These are phyloP conservation scores for Platyrinchus mystaceus DNA, from an alignment of 2,797 vertebrate species.

Conservation along the genomic window DNA sequence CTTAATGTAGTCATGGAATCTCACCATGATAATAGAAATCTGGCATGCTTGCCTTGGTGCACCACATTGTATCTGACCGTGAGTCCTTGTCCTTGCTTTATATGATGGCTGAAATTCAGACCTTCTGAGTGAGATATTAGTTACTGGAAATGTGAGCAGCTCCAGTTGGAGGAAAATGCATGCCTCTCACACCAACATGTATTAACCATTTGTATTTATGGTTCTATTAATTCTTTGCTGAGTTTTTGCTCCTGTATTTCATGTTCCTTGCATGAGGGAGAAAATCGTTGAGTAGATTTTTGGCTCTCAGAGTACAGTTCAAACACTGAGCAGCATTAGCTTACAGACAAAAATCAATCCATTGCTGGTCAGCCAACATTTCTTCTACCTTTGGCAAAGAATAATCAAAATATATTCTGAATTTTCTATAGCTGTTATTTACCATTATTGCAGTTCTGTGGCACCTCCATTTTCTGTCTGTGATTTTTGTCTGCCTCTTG, in stretches of 20 bases:
- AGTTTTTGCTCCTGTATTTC: neutral
- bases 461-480: neutral
- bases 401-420: neutral
- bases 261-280: neutral
- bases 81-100: constrained; percentile 25
- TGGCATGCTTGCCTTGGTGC: constrained; percentile 18
- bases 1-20: constrained; percentile 27
- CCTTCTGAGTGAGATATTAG: neutral
- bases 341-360: constrained; percentile 12
- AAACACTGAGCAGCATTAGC: neutral
- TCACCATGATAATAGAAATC: constrained; percentile 28
- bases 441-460: neutral
- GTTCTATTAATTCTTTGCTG: neutral
- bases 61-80: neutral
- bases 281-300: neutral
- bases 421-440: neutral
- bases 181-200: neutral
- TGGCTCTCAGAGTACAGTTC: neutral
- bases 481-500: neutral
- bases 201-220: neutral
- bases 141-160: neutral
- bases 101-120: constrained; percentile 26
- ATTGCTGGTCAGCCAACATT: neutral
- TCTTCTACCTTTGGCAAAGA: neutral
- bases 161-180: neutral